Base-by-base conservation (phyloP, 2,113 vertebrate genomes). In the Notothenia coriiceps region DNA sequence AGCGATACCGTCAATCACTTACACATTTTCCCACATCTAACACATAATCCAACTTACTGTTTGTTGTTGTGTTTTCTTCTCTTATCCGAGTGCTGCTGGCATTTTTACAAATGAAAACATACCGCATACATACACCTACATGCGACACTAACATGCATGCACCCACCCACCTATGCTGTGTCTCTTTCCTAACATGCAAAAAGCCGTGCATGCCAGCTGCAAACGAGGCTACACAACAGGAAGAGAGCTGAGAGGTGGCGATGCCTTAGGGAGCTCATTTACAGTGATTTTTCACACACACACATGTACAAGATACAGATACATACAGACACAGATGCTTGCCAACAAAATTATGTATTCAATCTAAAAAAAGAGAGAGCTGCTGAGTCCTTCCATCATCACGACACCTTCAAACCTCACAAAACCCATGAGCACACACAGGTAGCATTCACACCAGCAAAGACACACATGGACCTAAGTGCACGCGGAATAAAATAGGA, bases 1-100 rank as follows among this genome's bases (percentile, higher is more conserved):
- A 80, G 78, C 12, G 63, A 88, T 89, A 85, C 11, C 80, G 67
- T 88, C 79, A 77, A 79, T 74, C 83, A 65, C 69, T 77, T 79
- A 74, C 69, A 77, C 67, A 81, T 77, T 76, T 77, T 14, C 62
- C 52, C 62, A 85, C 78, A 77, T 88, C 75, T 70, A 67, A 78
- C 70, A 67, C 60, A 73, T 84, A 69, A 73, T 85, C 71, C 51
- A 61, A 1, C 57, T 64, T 44, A 1, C 5, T 74, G 25, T 67
- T 74, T 84, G 52, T 43, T 76, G 33, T 73, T 76, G 33, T 57
- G 15, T 50, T 15, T 59, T 8, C 13, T 40, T 14, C 35, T 1
- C 17, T 62, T 82, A 15, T 55, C 20, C 46, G 11, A 76, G 60
- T 49, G 15, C 14, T 13, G 61, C 20, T 35, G 17, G n/a, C 29